A percentile compares a stretch with the other conserved stretches of the same genome.
phyloP scores from a whole-genome alignment of 2,888 invertebrate species.

The Ornithoptera priamus region DNA sequence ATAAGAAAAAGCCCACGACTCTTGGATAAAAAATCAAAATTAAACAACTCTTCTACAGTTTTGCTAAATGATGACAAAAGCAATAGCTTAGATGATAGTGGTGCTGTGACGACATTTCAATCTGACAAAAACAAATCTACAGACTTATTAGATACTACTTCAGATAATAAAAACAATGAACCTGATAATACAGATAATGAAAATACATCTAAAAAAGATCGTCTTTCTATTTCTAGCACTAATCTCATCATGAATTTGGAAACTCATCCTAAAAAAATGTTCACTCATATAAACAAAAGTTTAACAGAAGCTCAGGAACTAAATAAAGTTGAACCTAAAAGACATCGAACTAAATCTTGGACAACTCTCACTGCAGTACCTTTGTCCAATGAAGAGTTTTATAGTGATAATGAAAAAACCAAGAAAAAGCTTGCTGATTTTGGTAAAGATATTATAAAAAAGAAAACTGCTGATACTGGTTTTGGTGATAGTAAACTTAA shows the following conservation, averaged over 20 bases:
- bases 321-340: constrained; percentile 43
- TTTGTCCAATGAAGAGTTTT: constrained; percentile 42
- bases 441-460: constrained; percentile 22
- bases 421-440: constrained; percentile 43
- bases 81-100: constrained; percentile 15
- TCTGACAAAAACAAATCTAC: constrained; percentile 1
- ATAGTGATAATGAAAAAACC: constrained; percentile 53
- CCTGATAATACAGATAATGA: constrained; percentile 20
- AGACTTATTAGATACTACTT: background rate
- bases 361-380: constrained; percentile 41
- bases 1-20: constrained; percentile 42
- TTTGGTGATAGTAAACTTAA: constrained; percentile 32
- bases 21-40: constrained; percentile 40
- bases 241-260: constrained; percentile 44
- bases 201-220: constrained; percentile 28
- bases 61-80: constrained; percentile 26
- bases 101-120: constrained; percentile 4
- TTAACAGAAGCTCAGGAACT: constrained; percentile 43
- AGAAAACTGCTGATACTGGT: constrained; percentile 28
- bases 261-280: constrained; percentile 38
- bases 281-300: constrained; percentile 50
- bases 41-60: constrained; percentile 33
- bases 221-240: constrained; percentile 42
- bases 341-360: constrained; percentile 62
- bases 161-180: constrained; percentile 19